phyloP scores from a whole-genome alignment of 2,888 invertebrate genomes.

The Tenthredo scrophulariae region DNA sequence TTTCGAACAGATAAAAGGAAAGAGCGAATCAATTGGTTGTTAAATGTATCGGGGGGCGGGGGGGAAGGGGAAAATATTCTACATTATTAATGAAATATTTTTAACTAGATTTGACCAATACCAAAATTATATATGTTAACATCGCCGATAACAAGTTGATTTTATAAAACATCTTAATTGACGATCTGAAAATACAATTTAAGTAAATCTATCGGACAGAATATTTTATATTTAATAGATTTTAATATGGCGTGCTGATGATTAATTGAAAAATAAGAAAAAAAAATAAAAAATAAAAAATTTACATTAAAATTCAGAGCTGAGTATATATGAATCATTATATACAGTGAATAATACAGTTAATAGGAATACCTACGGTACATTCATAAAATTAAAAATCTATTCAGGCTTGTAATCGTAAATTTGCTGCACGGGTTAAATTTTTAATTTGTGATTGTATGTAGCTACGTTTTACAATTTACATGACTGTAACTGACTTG shows the following conservation, averaged over 20 bases:
- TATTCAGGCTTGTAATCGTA: constrained; percentile 12
- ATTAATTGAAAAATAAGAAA: constrained; percentile 9
- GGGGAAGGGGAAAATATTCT: background rate
- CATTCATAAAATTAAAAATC: constrained; percentile 23
- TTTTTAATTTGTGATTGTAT: constrained; percentile 71
- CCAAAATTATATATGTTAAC: background rate
- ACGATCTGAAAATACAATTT: constrained; percentile 31
- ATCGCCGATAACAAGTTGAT: background rate
- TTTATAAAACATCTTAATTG: constrained; percentile 5
- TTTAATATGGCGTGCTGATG: constrained; percentile 23
- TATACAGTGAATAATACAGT: background rate
- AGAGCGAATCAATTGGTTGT: constrained; percentile 8
- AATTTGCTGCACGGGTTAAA: background rate
- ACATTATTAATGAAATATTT: constrained; percentile 15
- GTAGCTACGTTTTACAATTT: constrained; percentile 60
- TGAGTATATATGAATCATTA: constrained; percentile 12
- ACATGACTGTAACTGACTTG: constrained; percentile 74
- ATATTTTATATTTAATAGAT: constrained; percentile 35
- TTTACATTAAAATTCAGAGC: constrained; percentile 18
- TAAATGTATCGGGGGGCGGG: background rate
- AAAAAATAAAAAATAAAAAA: background rate
- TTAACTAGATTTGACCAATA: constrained; percentile 22
- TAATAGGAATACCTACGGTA: background rate
- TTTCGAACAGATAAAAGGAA: constrained; percentile 9
- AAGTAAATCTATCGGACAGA: constrained; percentile 11